A percentile compares a stretch with the other conserved stretches of the same genome.
Evolutionary conservation across 2,888 invertebrate genomes (phyloP).

Genomic region (Drosophila cognata): DNA sequence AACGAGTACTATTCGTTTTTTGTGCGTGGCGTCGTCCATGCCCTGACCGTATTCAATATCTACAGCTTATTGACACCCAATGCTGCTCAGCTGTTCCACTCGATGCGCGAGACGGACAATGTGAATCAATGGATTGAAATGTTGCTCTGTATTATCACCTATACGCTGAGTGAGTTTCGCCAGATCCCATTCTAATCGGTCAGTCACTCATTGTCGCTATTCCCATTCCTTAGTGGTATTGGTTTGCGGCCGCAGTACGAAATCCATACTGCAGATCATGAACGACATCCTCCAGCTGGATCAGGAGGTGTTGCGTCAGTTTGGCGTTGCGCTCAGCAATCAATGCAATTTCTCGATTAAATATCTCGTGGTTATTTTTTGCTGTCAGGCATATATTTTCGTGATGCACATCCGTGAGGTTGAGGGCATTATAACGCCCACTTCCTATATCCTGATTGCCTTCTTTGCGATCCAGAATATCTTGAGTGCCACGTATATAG

Average conservation of each 20-base stretch:
- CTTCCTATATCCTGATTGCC: constrained; percentile 71
- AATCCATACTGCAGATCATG: constrained; percentile 74
- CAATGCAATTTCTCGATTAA: constrained; percentile 73
- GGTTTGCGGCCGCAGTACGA: constrained; percentile 75
- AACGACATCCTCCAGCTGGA: constrained; percentile 81
- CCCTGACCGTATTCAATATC: constrained; percentile 75
- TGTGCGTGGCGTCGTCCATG: constrained; percentile 71
- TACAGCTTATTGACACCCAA: constrained; percentile 73
- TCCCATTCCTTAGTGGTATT: constrained; percentile 62
- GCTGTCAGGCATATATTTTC: constrained; percentile 77
- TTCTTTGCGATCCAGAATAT: constrained; percentile 79
- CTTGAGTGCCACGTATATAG: constrained; percentile 77
- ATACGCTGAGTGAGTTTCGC: constrained; percentile 58
- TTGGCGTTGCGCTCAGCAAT: constrained; percentile 63
- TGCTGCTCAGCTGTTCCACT: constrained; percentile 66
- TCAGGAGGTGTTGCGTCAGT: constrained; percentile 75
- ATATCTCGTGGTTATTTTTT: constrained; percentile 68
- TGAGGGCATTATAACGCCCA: constrained; percentile 51
- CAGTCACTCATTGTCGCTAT: not conserved
- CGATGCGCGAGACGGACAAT: constrained; percentile 78
- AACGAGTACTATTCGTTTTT: constrained; percentile 76
- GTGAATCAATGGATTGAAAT: constrained; percentile 83
- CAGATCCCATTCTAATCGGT: not conserved
- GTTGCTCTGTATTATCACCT: constrained; percentile 77
- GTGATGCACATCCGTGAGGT: constrained; percentile 64